Evolutionary conservation across 2,797 vertebrate genomes (phyloP), one percentile per base, ranked within the genome.

Genomic region (Karalla daura): DNA sequence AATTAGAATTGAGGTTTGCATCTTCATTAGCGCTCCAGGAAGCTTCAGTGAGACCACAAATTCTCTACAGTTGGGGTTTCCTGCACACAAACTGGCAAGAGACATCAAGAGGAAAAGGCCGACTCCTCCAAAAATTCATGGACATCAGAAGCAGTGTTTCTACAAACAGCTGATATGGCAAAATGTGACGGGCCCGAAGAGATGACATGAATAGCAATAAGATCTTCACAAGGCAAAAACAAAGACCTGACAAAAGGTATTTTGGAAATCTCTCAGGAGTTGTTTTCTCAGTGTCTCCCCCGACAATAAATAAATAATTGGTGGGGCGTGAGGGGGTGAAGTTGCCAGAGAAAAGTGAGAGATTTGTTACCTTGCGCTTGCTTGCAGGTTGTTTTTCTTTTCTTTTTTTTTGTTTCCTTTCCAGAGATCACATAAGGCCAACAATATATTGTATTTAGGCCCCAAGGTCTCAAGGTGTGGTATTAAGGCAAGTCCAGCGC

Each of bases 1-100:
- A 88, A 89, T 89, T 78, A 86, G 80, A 74, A 80, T 45, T 65
- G 70, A 70, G 67, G 72, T 86, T 84, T 77, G 54, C 72, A 68
- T 88, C 83, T 90, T 89, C 72, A 80, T 78, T 82, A 84, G 56
- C 4, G 37, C 69, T 66, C 73, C 40, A 74, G 14, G 54, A 63
- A 56, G 47, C 59, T 70, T 80, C 46, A 77, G 28, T 25, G 32
- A 32, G 21, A 27, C 27, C 30, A 45, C 20, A 36, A 23, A 41
- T 65, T 52, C 10, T 63, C 46, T 39, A 44, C 30, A 63, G 69
- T 63, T 7, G 10, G 41, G 21, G 24, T 52, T 55, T 37, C 35
- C 56, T 39, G 3, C 44, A 78, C 67, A 80, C 40, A 69, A 66
- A 70, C 45, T 43, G 25, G 27, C 35, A 53, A 67, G 40, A 61